Conservation (phyloP, 2,888 invertebrate species). For the Nudaria mundana region DNA sequence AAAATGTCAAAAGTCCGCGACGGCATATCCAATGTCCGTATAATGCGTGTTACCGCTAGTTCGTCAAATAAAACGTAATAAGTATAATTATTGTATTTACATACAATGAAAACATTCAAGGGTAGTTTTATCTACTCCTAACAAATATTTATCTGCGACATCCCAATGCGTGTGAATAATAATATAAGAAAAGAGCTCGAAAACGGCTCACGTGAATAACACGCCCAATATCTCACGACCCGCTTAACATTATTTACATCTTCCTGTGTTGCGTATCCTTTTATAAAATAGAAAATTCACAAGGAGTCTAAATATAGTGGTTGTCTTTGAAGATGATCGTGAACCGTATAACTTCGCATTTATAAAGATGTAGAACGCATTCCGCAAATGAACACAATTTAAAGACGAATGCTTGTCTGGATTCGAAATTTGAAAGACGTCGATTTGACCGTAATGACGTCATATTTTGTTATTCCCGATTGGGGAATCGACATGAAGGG, state of each 20-base stretch:
- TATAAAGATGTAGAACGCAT: conserved; percentile 75
- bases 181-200: conserved; percentile 56
- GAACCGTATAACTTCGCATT: conserved; percentile 59
- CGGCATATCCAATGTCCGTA: no score
- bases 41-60: no score
- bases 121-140: conserved; percentile 29
- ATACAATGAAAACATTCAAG: no score
- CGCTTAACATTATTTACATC: conserved; percentile 29
- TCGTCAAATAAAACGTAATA: no score
- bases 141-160: conserved; percentile 33
- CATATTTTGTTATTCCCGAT: conserved; percentile 49
- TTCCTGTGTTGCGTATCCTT: conserved; percentile 22
- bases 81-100: neutral
- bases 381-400: conserved; percentile 77
- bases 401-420: conserved; percentile 68
- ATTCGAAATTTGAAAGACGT: conserved; percentile 65
- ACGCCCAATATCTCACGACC: conserved; percentile 50
- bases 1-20: no score
- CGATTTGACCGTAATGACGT: conserved; percentile 58
- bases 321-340: conserved; percentile 40
- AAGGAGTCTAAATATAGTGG: conserved; percentile 41
- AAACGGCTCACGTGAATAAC: conserved; percentile 45
- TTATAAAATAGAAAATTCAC: conserved; percentile 22
- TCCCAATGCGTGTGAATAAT: conserved; percentile 62
- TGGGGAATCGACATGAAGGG: conserved; percentile 18